Evolutionary conservation across 2,113 vertebrate species (phyloP), one percentile per base, ranked within the genome.

Genomic region (Cnemophilus loriae): DNA sequence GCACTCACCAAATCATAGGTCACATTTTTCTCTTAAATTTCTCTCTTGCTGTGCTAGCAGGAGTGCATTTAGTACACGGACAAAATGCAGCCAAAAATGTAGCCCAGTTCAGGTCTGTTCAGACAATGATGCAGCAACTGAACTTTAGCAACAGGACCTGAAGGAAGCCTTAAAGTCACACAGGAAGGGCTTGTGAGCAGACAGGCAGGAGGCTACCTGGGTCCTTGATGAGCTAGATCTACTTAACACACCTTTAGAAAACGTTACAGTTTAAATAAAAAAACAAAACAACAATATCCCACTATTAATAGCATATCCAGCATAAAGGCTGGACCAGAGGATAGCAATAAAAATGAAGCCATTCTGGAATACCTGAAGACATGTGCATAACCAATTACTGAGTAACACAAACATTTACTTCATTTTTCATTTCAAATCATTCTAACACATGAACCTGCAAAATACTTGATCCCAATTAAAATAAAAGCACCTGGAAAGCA

Each of bases 41-140:
- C 27, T 53, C 30, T 65, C 35, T 24, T 42, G 19, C 18, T 17
- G 14, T 8, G 16, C 1, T 4, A 73, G 16, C 28, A 76, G 50
- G 15, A 77, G 67, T 7, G 56, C 20, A 39, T 50, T 89, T 56
- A 70, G n/a, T 32, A 55, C 17, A 13, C 3, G 24, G 20, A 22
- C 20, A 84, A 55, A 81, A 69, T 0, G 0, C 1, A 70, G 27
- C 35, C 55, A 84, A 16, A 11, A 59, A 52, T 0, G 5, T 1
- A 37, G 7, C 63, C 26, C 18, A 53, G 17, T 16, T 50, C 35
- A 52, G 27, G 30, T 64, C 61, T 39, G 18, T 10, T 68, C 49
- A 56, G 6, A 24, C 13, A 26, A 28, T 1, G 28, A 74, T 42
- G 65, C 42, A 59, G 56, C 33, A 70, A 32, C 4, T 30, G 42